A percentile compares a stretch with the other conserved stretches of the same genome.
Conservation (phyloP, 1,140 invertebrate species). For the Drosophila biarmipes region DNA sequence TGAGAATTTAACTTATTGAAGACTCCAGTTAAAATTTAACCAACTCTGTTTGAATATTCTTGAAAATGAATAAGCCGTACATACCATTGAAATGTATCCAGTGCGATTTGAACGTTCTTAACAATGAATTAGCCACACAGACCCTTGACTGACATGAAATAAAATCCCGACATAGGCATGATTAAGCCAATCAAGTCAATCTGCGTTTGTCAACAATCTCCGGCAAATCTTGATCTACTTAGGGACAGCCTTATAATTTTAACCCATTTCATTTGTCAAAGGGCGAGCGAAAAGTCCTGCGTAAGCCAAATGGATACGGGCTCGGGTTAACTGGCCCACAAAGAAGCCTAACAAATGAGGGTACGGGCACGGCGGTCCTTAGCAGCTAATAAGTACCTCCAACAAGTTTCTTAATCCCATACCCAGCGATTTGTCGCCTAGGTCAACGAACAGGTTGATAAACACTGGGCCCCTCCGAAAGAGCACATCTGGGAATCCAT, state of each 20-base stretch:
- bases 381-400: slow-evolving; percentile 39
- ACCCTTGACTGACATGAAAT: not conserved
- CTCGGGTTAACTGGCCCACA: slow-evolving; percentile 16
- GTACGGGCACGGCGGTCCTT: slow-evolving; percentile 16
- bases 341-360: slow-evolving; percentile 38
- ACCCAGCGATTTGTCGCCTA: slow-evolving; percentile 17
- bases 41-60: too few species aligned
- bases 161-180: not conserved
- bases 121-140: not conserved
- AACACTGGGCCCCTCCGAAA: slow-evolving; percentile 4
- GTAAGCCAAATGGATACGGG: slow-evolving; percentile 43
- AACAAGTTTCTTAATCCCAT: slow-evolving; percentile 47
- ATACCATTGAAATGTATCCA: too few species aligned
- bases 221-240: slow-evolving; percentile 7
- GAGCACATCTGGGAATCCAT: slow-evolving; percentile 12
- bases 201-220: slow-evolving; percentile 23
- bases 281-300: not conserved
- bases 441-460: slow-evolving; percentile 54
- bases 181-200: slow-evolving; percentile 9
- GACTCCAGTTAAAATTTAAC: too few species aligned
- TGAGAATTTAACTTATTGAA: too few species aligned
- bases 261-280: slow-evolving; percentile 28
- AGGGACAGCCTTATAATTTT: slow-evolving; percentile 7
- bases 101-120: not conserved
- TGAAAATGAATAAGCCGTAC: too few species aligned